Conservation (phyloP, 2,888 invertebrate species). For the Nematopogon swammerdamellus region DNA sequence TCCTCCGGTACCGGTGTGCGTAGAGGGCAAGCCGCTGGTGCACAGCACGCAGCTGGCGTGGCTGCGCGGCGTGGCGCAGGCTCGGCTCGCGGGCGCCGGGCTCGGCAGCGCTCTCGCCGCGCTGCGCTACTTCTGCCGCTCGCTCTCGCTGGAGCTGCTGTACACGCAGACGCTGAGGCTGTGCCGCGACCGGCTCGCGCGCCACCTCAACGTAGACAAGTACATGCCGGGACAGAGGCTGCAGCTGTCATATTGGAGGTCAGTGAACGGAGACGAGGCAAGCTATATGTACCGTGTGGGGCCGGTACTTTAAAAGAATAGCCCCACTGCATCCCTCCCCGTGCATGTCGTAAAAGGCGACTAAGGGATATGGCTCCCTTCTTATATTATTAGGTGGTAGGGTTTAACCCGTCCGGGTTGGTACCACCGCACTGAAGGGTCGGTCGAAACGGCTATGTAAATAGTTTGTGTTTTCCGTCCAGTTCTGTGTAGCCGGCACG, state of each 20-base stretch:
- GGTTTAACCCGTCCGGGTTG: no score
- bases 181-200: constrained; percentile 83
- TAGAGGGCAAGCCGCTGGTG: constrained; percentile 92
- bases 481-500: no score
- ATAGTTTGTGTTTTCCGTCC: no score
- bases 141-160: constrained; percentile 86
- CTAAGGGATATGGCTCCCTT: no score
- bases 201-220: constrained; percentile 86
- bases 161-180: constrained; percentile 87
- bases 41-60: constrained; percentile 92
- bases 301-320: no score
- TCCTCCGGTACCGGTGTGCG: no score
- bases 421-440: no score
- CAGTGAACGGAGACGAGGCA: constrained; percentile 7
- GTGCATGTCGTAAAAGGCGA: no score
- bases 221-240: constrained; percentile 87
- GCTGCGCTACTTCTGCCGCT: constrained; percentile 91
- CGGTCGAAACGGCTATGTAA: no score
- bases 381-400: no score
- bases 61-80: constrained; percentile 92
- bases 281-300: constrained; percentile 10
- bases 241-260: constrained; percentile 95
- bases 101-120: constrained; percentile 64
- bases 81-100: constrained; percentile 74
- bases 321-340: no score